These are phyloP conservation scores for Nestor notabilis DNA, from an alignment of 2,113 vertebrate genomes.

Conservation along the genomic window DNA sequence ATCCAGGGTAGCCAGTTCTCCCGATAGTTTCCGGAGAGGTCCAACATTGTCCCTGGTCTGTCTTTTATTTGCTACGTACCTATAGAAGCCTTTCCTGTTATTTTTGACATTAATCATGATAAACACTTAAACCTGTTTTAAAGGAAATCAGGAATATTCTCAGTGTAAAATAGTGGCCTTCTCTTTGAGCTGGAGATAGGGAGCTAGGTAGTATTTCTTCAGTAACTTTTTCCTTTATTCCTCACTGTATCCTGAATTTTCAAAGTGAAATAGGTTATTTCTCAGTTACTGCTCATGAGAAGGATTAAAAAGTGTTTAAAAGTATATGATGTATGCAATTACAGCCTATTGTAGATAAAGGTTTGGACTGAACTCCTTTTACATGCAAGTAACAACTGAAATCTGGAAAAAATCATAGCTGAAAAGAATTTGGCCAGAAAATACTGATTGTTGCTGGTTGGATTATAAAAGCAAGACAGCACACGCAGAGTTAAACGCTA, in stretches of 20 bases:
- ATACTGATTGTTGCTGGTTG: background rate
- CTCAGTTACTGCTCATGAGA: background rate
- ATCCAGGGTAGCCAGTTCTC: too few relatives aligned
- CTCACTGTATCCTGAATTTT: background rate
- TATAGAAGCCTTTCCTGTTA: too few relatives aligned
- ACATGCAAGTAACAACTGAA: background rate
- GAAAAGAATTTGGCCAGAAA: background rate
- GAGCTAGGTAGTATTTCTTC: background rate
- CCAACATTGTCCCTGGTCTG: too few relatives aligned
- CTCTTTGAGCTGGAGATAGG: background rate
- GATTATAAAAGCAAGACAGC: background rate
- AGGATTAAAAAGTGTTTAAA: background rate
- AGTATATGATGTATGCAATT: background rate
- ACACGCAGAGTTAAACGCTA: background rate
- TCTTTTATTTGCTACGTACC: too few relatives aligned
- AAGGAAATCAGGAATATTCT: background rate
- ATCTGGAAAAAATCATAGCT: background rate
- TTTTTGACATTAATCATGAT: rapidly evolving
- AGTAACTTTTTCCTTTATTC: background rate
- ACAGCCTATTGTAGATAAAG: background rate
- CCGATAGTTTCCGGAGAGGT: too few relatives aligned
- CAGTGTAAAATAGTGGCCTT: background rate
- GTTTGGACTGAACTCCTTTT: background rate
- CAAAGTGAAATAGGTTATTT: background rate
- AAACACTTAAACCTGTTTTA: background rate